Conservation (phyloP, 1,140 invertebrate genomes). For the Drosophila teissieri region DNA sequence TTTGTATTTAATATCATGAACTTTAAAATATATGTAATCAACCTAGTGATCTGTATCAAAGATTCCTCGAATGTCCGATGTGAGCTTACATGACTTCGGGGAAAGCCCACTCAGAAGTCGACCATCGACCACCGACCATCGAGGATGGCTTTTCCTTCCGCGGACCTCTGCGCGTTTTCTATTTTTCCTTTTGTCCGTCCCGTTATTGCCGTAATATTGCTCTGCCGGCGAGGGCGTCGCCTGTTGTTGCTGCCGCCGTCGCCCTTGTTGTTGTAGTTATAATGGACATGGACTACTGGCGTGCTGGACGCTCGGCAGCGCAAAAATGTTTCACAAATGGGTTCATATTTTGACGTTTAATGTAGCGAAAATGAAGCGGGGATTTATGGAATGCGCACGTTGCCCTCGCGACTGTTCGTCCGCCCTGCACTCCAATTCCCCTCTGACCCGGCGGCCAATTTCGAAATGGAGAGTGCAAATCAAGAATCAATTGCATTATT, state of each 20-base stretch:
- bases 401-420: slow-evolving; percentile 53
- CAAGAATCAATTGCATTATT: slow-evolving; percentile 83
- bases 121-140: slow-evolving; percentile 7
- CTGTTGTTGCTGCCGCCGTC: slow-evolving; percentile 43
- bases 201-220: slow-evolving; percentile 72
- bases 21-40: no score
- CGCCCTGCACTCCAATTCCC: neutral
- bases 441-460: slow-evolving; percentile 22
- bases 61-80: neutral
- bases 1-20: no score
- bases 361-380: slow-evolving; percentile 81
- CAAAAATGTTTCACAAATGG: slow-evolving; percentile 78
- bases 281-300: slow-evolving; percentile 64
- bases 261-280: slow-evolving; percentile 70
- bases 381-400: slow-evolving; percentile 80
- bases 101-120: slow-evolving; percentile 8
- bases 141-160: slow-evolving; percentile 1
- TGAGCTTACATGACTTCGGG: neutral
- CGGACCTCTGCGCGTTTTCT: neutral
- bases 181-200: slow-evolving; percentile 72
- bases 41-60: no score
- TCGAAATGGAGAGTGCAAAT: slow-evolving; percentile 58
- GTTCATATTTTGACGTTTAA: slow-evolving; percentile 83
- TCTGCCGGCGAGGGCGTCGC: slow-evolving; percentile 37
- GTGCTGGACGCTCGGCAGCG: slow-evolving; percentile 42